phyloP scores from a whole-genome alignment of 2,113 vertebrate species.

The Fukomys damarensis region DNA sequence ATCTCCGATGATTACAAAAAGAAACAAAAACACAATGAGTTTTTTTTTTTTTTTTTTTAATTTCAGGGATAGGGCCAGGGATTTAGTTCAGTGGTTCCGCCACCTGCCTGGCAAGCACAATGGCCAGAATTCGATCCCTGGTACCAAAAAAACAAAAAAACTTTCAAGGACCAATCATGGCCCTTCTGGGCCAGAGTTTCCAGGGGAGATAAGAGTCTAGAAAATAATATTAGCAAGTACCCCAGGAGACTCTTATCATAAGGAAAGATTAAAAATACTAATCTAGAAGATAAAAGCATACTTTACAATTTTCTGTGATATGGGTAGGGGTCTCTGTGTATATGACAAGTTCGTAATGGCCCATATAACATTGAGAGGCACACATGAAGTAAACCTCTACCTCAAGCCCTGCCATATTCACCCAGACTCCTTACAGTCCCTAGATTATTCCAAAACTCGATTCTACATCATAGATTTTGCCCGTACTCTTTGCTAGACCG shows the following conservation, averaged over 20 bases:
- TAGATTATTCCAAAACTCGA: not conserved
- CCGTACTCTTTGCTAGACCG: not conserved
- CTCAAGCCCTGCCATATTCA: rapidly evolving
- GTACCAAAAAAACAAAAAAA: not conserved
- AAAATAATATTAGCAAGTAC: not conserved
- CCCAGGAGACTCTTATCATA: not conserved
- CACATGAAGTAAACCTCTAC: rapidly evolving
- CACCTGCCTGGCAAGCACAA: too few species aligned
- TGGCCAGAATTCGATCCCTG: too few species aligned
- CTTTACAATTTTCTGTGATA: not conserved
- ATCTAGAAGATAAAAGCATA: not conserved
- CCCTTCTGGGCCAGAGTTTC: not conserved
- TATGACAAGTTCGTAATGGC: not conserved
- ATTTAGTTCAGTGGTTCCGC: too few species aligned
- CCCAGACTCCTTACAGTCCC: not conserved
- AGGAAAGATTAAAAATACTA: not conserved
- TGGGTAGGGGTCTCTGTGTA: not conserved
- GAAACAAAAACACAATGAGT: not conserved
- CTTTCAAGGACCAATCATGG: not conserved
- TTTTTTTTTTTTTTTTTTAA: too few species aligned
- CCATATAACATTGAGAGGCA: not conserved
- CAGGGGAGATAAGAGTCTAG: not conserved
- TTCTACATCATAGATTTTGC: not conserved
- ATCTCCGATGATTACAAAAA: not conserved
- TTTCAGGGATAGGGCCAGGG: too few species aligned